Evolutionary conservation across 2,888 invertebrate genomes (phyloP), one percentile per base, ranked within the genome.

Genomic region (Thera britannica): DNA sequence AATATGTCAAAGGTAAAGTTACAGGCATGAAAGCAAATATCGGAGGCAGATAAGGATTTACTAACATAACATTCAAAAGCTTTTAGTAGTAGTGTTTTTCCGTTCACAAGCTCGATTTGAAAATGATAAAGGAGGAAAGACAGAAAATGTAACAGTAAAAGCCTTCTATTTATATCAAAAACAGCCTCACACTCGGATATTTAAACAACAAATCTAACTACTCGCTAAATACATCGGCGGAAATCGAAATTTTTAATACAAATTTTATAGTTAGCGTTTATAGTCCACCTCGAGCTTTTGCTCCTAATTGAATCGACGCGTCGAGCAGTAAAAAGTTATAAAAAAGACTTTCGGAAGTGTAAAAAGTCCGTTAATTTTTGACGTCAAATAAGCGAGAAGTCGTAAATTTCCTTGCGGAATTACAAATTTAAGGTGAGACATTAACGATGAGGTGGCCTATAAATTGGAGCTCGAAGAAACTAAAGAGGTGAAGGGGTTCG

Each of bases 371-470:
- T 69, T 58, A 67, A 67, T 65, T 64, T 65, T 71, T 69, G 55
- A 60, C 61, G 73, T 72, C 71, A 63, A 77, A 77, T 79, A 74
- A 75, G 69, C 66, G 70, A 68, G 67, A 62, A 34, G 61, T 72
- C 73, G 71, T 79, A 74, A 80, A 75, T 73, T 76, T 66, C 57
- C 34, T 48, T 58, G 46, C 55, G 68, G 55, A 60, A 58, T 55
- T 71, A 75, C 72, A 73, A 82, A 80, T 80, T 81, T 77, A 79
- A 85, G 83, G 84, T 82, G 84, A 83, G 80, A 75, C 83, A 77
- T 86, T 85, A 84, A 81, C 78, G 72, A 76, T 82, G 79, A 83
- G 79, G 79, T 77, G 75, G 76, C 76, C 77, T 79, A 79, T 83
- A 83, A 83, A 82, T 77, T 76, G 72, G 78, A 76, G 78, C 67